A percentile compares a stretch with the other conserved stretches of the same genome.
Evolutionary conservation across 1,140 invertebrate species (phyloP).

Genomic region (Drosophila virilis): DNA sequence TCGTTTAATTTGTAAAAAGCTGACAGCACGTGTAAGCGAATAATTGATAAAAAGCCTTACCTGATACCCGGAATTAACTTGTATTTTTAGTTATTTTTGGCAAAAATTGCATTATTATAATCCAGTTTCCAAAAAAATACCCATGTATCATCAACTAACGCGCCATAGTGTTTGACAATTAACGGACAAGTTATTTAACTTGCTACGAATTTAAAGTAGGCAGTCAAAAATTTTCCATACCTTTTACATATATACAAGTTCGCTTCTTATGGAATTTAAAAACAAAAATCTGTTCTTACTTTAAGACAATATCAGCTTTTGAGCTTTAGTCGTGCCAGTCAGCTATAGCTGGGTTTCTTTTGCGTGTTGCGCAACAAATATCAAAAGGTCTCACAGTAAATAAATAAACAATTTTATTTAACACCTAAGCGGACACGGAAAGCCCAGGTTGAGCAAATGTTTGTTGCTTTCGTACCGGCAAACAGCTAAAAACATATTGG

Average conservation of each 20-base stretch:
- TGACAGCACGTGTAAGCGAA: slow-evolving; percentile 62
- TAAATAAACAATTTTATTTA: slow-evolving; percentile 31
- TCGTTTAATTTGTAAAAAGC: slow-evolving; percentile 19
- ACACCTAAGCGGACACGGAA: not conserved
- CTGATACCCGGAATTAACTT: slow-evolving; percentile 21
- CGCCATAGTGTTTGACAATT: slow-evolving; percentile 10
- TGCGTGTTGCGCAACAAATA: not conserved
- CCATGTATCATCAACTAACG: not conserved
- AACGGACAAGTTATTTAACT: not conserved
- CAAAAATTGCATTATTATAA: not conserved
- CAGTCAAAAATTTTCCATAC: slow-evolving; percentile 15
- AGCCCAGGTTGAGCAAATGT: slow-evolving; percentile 2
- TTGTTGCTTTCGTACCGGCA: slow-evolving; percentile 16
- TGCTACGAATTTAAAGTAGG: slow-evolving; percentile 3
- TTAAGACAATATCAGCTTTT: not conserved
- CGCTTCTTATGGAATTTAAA: not conserved
- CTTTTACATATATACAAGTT: not conserved
- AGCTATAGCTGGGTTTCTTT: too few relatives aligned
- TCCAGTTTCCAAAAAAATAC: not conserved
- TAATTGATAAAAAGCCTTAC: slow-evolving; percentile 33
- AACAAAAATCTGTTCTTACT: not conserved
- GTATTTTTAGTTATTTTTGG: not conserved
- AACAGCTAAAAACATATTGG: slow-evolving; percentile 11
- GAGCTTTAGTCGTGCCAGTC: too few relatives aligned
- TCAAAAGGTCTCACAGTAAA: slow-evolving; percentile 8